Conservation (phyloP, 2,888 invertebrate species). For the Andrena fulva region DNA sequence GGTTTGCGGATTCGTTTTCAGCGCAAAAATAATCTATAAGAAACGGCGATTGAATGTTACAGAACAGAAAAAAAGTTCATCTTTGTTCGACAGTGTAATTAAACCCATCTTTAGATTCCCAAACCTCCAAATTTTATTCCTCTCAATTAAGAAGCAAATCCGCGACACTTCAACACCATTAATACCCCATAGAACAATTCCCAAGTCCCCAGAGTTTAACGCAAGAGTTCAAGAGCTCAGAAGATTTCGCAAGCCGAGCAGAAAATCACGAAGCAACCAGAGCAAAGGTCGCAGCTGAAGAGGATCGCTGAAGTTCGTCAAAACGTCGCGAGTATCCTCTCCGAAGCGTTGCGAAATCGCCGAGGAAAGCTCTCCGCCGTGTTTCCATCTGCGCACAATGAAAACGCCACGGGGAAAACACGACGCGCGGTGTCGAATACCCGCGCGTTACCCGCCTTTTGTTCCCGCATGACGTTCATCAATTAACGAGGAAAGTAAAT, state of each 20-base stretch:
- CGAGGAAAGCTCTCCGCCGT: neutral
- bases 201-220: no score
- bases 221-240: neutral
- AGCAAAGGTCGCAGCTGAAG: neutral
- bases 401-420: neutral
- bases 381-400: neutral
- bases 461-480: slow-evolving; percentile 28
- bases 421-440: neutral
- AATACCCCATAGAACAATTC: no score
- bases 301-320: neutral
- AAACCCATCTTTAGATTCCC: neutral
- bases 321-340: neutral
- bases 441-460: slow-evolving; percentile 20
- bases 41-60: no score
- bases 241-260: neutral
- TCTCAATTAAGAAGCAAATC: neutral
- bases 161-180: no score
- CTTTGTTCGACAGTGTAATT: no score
- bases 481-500: slow-evolving; percentile 41
- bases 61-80: no score
- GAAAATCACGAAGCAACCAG: neutral
- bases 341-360: neutral
- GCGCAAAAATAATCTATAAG: no score
- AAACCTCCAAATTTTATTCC: neutral
- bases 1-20: no score